These are phyloP conservation scores for Listronotus oregonensis DNA, from an alignment of 1,140 invertebrate species.

Conservation along the genomic window DNA sequence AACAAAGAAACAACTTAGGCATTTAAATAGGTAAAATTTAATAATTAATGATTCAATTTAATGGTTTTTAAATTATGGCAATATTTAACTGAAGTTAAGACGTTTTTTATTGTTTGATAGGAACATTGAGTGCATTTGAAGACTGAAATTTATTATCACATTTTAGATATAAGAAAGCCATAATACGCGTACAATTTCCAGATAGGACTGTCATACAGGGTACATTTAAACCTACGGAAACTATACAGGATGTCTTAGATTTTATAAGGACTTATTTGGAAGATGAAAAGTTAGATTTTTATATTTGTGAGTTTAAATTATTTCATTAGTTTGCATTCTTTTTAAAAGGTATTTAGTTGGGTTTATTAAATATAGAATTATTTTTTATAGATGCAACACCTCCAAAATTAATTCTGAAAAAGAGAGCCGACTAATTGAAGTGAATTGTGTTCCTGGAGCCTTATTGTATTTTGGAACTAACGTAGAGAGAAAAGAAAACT, in stretches of 20 bases:
- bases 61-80: too few relatives aligned
- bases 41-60: too few relatives aligned
- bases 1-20: slow-evolving; percentile 63
- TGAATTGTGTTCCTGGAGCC: slow-evolving; percentile 75
- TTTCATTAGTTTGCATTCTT: not conserved
- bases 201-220: slow-evolving; percentile 80
- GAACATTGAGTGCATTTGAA: too few relatives aligned
- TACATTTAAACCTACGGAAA: slow-evolving; percentile 73
- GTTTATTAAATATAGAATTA: too few relatives aligned
- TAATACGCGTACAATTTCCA: slow-evolving; percentile 82
- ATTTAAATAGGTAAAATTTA: slow-evolving; percentile 65
- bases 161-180: slow-evolving; percentile 68
- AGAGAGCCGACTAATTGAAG: slow-evolving; percentile 65
- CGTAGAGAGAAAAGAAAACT: slow-evolving; percentile 42
- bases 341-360: too few relatives aligned
- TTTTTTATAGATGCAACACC: slow-evolving; percentile 70
- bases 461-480: slow-evolving; percentile 71
- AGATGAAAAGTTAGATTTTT: slow-evolving; percentile 66
- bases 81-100: too few relatives aligned
- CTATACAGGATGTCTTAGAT: slow-evolving; percentile 66
- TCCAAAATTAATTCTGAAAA: slow-evolving; percentile 69
- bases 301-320: slow-evolving; percentile 70
- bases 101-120: too few relatives aligned
- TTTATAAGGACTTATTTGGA: slow-evolving; percentile 73
- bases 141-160: too few relatives aligned